Evolutionary conservation across 2,888 invertebrate species (phyloP).

Genomic region (Mimachlamys varia): DNA sequence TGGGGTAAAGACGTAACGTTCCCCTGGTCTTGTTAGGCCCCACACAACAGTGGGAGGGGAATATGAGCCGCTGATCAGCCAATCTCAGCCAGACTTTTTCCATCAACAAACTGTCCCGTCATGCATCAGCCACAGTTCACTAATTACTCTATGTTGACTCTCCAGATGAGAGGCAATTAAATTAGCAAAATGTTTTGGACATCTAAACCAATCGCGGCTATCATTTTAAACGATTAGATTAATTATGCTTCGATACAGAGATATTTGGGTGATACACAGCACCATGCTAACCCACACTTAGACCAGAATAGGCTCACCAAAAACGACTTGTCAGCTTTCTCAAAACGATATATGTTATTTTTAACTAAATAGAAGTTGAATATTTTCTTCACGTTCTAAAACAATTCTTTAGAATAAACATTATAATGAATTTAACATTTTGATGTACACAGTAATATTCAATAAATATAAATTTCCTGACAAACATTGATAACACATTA

Average conservation of each 20-base stretch:
- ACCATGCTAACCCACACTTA: constrained; percentile 42
- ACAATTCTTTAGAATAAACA: no score
- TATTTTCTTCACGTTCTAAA: not conserved
- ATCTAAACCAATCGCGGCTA: constrained; percentile 64
- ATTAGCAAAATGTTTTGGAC: constrained; percentile 67
- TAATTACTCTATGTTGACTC: constrained; percentile 52
- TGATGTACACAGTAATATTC: not conserved
- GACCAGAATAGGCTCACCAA: not conserved
- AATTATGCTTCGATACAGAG: constrained; percentile 57
- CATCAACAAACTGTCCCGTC: constrained; percentile 47
- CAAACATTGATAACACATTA: no score
- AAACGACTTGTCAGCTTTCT: not conserved
- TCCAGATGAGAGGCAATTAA: constrained; percentile 57
- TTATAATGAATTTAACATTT: not conserved
- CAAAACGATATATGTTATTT: not conserved
- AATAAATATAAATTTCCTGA: not conserved
- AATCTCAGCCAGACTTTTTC: constrained; percentile 46
- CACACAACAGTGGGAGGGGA: constrained; percentile 46
- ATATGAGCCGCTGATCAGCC: constrained; percentile 40
- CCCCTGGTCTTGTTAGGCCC: constrained; percentile 35
- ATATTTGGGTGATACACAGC: constrained; percentile 44
- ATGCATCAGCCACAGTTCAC: constrained; percentile 51
- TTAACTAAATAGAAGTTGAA: not conserved
- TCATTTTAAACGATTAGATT: constrained; percentile 64
- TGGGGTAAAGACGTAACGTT: constrained; percentile 1